Base-by-base conservation (phyloP, 2,888 invertebrate species). In the Entomobrya multifasciata region DNA sequence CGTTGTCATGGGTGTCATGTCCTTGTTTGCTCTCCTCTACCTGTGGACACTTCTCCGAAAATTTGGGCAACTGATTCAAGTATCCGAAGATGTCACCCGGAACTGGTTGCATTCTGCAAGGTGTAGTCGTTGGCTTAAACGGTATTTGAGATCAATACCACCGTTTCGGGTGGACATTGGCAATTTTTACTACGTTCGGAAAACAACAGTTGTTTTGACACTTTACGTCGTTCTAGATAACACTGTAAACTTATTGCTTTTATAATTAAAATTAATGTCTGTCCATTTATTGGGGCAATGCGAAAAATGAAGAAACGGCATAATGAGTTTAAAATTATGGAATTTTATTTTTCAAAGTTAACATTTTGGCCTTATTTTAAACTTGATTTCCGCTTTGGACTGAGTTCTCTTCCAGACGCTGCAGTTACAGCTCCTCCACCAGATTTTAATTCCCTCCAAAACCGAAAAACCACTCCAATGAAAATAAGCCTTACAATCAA, bases 1-100 rank as follows among this genome's bases (percentile, higher is more conserved):
- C 6, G n/a, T 77, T 1, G 49, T 88, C 0, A 88, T 88, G 88
- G 85, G 76, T 11, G n/a, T 76, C 3, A 57, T 62, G 30, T 76
- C 81, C 0, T 5, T 25, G 1, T 25, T 80, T n/a, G 15, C 65
- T 2, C 36, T 81, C 10, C 47, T 88, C 1, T 88, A 88, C 27
- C 22, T 85, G 47, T 49, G 41, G 20, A 41, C 47, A 1, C 49
- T 85, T 6, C 77, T 85, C 11, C 41, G 70, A 5, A 80, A 79
- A n/a, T 70, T 88, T 52, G 88, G 88, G 10, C 20, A 81, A n/a
- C 22, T 79, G 10, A 6, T 76, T 49, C 60, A 80, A n/a, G 30
- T 65, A 8, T 83, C 83, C 0, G 44, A 20, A 15, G n/a, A 49
- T 1, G 25, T 65, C 3, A 36, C 80, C 1, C 17, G 74, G 13